A percentile compares a stretch with the other conserved stretches of the same genome.
Conservation (phyloP, 2,113 vertebrate genomes). For the Procavia capensis region DNA sequence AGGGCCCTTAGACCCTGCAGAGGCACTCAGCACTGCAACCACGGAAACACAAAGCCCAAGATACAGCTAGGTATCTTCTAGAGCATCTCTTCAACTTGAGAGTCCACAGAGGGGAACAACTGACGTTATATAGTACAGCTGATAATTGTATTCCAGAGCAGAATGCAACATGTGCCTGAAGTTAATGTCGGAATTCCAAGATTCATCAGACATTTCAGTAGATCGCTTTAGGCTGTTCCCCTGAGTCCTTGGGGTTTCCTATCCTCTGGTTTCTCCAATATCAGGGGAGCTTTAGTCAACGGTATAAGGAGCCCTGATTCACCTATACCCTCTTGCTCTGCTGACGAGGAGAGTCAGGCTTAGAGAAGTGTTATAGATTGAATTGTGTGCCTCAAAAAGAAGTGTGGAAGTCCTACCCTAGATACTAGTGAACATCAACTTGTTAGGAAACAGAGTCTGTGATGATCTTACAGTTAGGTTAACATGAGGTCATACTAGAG, state of each 20-base stretch:
- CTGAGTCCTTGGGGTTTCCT: neutral
- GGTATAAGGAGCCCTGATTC: neutral
- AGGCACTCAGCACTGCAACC: no score
- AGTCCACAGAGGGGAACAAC: neutral
- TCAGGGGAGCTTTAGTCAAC: neutral
- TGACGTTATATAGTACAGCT: neutral
- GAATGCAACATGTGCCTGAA: neutral
- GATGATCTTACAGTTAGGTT: neutral
- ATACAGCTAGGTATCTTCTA: neutral
- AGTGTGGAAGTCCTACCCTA: neutral
- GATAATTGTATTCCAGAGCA: neutral
- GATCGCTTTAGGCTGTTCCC: neutral
- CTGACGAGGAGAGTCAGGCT: neutral
- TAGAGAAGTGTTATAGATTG: neutral
- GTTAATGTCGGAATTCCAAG: neutral
- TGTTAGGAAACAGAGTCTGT: neutral
- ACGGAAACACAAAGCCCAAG: neutral
- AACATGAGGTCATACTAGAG: neutral
- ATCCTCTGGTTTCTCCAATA: neutral
- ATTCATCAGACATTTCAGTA: neutral
- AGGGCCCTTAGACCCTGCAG: neutral
- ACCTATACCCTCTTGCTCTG: no score
- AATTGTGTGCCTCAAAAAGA: neutral
- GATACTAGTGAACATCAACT: neutral
- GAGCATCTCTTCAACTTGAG: neutral